A percentile compares a stretch with the other conserved stretches of the same genome.
These are phyloP conservation scores for Turdus rufiventris DNA, from an alignment of 2,113 vertebrate genomes.

Conservation along the genomic window DNA sequence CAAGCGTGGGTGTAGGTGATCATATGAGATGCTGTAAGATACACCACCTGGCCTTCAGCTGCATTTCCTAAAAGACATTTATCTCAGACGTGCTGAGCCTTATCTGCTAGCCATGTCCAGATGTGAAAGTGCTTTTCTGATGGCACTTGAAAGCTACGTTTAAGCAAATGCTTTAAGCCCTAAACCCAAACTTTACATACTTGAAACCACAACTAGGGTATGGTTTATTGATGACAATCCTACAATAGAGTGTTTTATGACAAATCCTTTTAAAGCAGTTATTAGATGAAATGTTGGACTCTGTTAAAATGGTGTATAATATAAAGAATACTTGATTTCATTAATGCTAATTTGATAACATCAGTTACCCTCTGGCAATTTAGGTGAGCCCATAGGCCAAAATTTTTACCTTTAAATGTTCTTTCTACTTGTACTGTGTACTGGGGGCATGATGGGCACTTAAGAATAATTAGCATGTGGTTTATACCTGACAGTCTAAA, in stretches of 20 bases:
- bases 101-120: neutral
- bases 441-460: neutral
- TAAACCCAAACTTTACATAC: neutral
- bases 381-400: neutral
- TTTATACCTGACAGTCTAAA: neutral
- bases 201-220: neutral
- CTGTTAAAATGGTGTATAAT: neutral
- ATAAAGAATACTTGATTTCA: neutral
- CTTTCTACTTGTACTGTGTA: neutral
- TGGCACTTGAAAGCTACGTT: neutral
- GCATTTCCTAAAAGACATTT: neutral
- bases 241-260: neutral
- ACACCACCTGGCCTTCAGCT: neutral
- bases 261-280: slow-evolving; percentile 14
- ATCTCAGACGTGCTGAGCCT: neutral
- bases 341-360: neutral
- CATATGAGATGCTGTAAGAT: neutral
- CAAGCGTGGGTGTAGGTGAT: neutral
- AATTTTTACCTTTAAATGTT: slow-evolving; percentile 18
- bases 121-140: neutral
- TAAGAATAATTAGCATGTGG: neutral
- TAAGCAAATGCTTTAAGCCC: neutral
- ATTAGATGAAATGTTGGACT: neutral
- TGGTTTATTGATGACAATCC: neutral
- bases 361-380: neutral